Percentiles rank a stretch among this genome's conserved stretches.
These are phyloP conservation scores for Eubasilissa regina DNA, from an alignment of 1,140 invertebrate species.

Conservation along the genomic window DNA sequence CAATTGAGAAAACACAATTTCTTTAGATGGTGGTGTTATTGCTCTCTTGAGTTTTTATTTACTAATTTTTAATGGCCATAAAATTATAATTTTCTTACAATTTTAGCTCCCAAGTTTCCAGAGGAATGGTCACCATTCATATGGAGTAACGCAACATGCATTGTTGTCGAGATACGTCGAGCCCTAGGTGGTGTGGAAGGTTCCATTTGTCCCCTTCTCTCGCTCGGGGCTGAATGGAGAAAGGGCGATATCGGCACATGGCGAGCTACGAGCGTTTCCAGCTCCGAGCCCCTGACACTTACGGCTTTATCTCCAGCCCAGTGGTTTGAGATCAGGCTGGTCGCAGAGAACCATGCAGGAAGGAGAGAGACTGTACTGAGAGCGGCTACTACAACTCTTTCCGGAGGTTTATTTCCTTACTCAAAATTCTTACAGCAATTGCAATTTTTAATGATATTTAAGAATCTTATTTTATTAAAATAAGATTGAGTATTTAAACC, in stretches of 20 bases:
- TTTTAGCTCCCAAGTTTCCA: constrained; percentile 67
- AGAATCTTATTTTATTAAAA: too few relatives aligned
- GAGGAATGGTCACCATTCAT: constrained; percentile 71
- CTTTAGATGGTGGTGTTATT: too few relatives aligned
- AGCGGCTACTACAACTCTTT: constrained; percentile 83
- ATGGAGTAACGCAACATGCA: constrained; percentile 70
- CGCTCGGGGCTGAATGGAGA: constrained; percentile 63
- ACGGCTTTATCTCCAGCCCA: constrained; percentile 80
- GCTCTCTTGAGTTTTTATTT: too few relatives aligned
- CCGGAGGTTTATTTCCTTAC: constrained; percentile 73
- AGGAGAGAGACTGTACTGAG: constrained; percentile 77
- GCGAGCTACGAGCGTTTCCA: constrained; percentile 64
- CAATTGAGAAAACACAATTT: too few relatives aligned
- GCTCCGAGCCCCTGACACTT: constrained; percentile 66
- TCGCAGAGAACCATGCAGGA: constrained; percentile 84
- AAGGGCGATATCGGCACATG: constrained; percentile 64
- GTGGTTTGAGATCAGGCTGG: constrained; percentile 81
- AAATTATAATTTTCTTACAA: background rate
- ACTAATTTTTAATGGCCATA: background rate
- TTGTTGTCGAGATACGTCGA: constrained; percentile 72
- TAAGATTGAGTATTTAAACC: too few relatives aligned
- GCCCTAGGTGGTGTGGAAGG: constrained; percentile 42
- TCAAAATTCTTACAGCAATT: too few relatives aligned
- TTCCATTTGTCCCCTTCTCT: constrained; percentile 53
- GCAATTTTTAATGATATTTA: too few relatives aligned